Conservation (phyloP, 37 sponge, comb jelly and placozoan genomes). For the Hexactinellida sp. region DNA sequence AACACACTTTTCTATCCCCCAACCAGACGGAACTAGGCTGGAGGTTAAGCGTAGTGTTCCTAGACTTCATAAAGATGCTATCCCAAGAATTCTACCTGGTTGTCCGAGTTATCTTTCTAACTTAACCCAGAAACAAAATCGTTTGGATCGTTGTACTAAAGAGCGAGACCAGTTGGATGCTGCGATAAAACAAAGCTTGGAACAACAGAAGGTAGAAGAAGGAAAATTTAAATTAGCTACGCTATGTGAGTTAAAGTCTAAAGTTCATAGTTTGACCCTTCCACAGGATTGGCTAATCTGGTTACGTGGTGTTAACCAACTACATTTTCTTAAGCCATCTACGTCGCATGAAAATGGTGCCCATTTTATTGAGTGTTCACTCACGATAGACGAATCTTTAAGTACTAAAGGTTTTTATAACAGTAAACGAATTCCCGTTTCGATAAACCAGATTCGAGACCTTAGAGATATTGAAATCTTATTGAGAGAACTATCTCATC, state of each 20-base stretch:
- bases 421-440: not conserved
- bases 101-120: too few species aligned
- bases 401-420: not conserved
- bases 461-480: not conserved
- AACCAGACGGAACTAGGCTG: too few species aligned
- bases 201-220: too few species aligned
- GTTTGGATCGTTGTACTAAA: too few species aligned
- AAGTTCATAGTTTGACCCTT: not conserved
- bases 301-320: not conserved
- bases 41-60: too few species aligned
- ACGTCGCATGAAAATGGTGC: not conserved
- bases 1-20: too few species aligned
- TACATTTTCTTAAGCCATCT: not conserved
- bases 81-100: too few species aligned
- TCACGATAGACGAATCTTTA: not conserved
- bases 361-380: not conserved
- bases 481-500: not conserved
- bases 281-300: not conserved
- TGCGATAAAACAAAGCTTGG: too few species aligned
- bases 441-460: not conserved
- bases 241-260: constrained; percentile 8
- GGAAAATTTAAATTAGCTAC: too few species aligned
- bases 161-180: too few species aligned
- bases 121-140: too few species aligned
- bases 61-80: too few species aligned